Evolutionary conservation across 2,888 invertebrate species (phyloP).

Genomic region (Metopia argyrocephala): DNA sequence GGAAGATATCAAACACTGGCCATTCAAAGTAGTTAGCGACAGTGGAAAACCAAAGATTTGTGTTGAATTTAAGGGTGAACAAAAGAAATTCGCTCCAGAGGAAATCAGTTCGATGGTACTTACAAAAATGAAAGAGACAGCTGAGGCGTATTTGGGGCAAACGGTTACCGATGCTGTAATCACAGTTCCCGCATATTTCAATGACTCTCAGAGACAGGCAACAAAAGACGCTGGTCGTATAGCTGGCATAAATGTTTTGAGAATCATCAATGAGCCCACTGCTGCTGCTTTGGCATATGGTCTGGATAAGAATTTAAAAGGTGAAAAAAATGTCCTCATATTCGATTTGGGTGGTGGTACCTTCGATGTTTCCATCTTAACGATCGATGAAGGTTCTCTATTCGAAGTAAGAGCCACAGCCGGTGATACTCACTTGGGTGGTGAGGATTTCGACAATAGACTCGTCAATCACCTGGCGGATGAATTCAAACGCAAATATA

Average conservation of each 20-base stretch:
- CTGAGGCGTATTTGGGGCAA: constrained; percentile 92
- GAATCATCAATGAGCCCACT: constrained; percentile 95
- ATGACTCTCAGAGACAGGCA: constrained; percentile 92
- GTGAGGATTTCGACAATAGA: constrained; percentile 94
- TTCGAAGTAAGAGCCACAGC: constrained; percentile 98
- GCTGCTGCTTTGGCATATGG: constrained; percentile 96
- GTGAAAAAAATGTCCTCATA: constrained; percentile 90
- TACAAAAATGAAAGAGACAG: constrained; percentile 95
- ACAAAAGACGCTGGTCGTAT: constrained; percentile 96
- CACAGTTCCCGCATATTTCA: constrained; percentile 95
- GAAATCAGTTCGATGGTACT: constrained; percentile 96
- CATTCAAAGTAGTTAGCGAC: constrained; percentile 91
- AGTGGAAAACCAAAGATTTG: constrained; percentile 89
- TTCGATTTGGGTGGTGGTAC: constrained; percentile 86
- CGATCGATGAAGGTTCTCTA: constrained; percentile 92
- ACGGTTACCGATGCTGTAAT: constrained; percentile 91
- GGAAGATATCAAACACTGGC: constrained; percentile 96
- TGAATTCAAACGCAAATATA: constrained; percentile 90
- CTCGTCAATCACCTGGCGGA: constrained; percentile 92
- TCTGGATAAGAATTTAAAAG: constrained; percentile 89
- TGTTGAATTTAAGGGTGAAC: constrained; percentile 92
- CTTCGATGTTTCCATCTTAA: constrained; percentile 96
- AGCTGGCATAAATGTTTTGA: constrained; percentile 92
- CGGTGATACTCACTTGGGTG: constrained; percentile 95
- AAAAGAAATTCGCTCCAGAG: constrained; percentile 93